Evolutionary conservation across 2,888 invertebrate genomes (phyloP).

Genomic region (Phyllotreta cruciferae): DNA sequence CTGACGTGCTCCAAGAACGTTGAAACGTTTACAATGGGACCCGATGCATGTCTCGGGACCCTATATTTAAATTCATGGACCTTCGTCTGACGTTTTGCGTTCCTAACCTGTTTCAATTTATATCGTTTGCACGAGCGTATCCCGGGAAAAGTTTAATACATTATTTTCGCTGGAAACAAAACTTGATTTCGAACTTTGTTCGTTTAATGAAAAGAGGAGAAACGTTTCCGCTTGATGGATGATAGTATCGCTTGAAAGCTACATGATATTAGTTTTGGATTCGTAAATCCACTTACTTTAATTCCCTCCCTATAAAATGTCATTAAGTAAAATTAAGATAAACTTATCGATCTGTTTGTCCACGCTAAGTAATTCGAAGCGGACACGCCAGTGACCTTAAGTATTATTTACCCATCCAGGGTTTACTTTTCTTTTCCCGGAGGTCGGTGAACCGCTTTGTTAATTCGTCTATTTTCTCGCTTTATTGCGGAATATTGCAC

Average conservation of each 20-base stretch:
- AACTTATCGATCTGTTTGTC: conserved; percentile 5
- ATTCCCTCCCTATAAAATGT: background rate
- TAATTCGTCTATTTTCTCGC: conserved; percentile 22
- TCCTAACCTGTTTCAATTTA: conserved; percentile 18
- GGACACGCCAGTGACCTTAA: conserved; percentile 17
- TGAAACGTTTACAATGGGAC: conserved; percentile 14
- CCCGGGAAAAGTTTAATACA: background rate
- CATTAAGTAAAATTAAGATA: conserved; percentile 1
- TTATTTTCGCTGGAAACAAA: too few relatives aligned
- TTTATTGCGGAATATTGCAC: conserved; percentile 30
- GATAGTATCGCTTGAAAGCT: too few relatives aligned
- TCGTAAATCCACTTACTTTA: too few relatives aligned
- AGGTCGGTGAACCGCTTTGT: conserved; percentile 30
- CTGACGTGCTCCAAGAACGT: conserved; percentile 18
- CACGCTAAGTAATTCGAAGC: background rate
- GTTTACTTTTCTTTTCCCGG: conserved; percentile 29
- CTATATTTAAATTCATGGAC: conserved; percentile 33
- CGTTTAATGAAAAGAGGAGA: too few relatives aligned
- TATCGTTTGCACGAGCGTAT: conserved; percentile 7
- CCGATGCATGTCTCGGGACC: conserved; percentile 25
- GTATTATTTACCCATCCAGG: conserved; percentile 32
- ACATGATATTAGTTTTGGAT: too few relatives aligned
- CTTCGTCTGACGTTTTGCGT: conserved; percentile 25
- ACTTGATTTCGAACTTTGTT: too few relatives aligned
- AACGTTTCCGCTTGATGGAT: too few relatives aligned